Conservation (phyloP, 2,113 vertebrate species). For the Hippolais icterina region DNA sequence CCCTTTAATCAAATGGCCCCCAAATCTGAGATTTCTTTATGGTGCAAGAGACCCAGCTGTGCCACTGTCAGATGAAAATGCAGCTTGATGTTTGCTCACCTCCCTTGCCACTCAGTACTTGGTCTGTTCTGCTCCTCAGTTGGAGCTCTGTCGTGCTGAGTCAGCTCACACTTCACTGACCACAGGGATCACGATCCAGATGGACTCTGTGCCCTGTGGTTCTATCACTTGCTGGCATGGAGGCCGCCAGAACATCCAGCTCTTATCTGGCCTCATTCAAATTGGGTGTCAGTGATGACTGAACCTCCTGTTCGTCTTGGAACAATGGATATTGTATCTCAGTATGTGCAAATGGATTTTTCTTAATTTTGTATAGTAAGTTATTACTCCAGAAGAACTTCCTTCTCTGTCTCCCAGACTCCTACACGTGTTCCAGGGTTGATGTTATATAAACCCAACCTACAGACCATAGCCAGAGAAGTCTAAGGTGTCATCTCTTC, state of each 20-base stretch:
- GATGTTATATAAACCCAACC: not conserved
- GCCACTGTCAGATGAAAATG: not conserved
- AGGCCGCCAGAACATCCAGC: not conserved
- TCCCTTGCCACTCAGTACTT: not conserved
- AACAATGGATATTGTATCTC: rapidly evolving
- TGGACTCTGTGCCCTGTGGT: rapidly evolving
- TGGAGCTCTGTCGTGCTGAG: not conserved
- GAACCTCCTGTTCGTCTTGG: not conserved
- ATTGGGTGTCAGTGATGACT: not conserved
- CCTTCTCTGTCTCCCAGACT: not conserved
- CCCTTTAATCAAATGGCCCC: not conserved
- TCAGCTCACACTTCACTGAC: not conserved
- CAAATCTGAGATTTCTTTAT: not conserved
- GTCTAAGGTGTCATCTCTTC: not conserved
- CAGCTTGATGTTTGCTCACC: not conserved
- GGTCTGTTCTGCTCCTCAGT: not conserved
- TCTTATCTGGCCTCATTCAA: not conserved
- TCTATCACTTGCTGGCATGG: not conserved
- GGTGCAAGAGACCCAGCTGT: not conserved
- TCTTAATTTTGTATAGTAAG: not conserved
- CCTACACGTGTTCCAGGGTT: rapidly evolving
- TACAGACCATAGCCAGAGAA: not conserved
- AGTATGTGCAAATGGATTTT: not conserved
- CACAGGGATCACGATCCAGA: not conserved
- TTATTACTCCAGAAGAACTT: not conserved